Base-by-base conservation (phyloP, 2,797 vertebrate species). In the Ctenopoma multispine region DNA sequence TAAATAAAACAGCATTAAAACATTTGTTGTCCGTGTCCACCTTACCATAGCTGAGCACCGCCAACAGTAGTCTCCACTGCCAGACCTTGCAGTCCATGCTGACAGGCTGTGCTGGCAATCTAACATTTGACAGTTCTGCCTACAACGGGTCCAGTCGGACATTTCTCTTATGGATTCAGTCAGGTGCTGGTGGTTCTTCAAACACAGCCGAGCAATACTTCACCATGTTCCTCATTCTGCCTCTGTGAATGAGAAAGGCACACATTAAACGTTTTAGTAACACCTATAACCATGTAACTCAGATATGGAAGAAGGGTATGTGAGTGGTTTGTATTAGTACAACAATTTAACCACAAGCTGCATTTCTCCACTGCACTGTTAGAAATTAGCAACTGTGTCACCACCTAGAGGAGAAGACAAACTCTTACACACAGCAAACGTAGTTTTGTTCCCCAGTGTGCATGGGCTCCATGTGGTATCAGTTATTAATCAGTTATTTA, bases 381-480 rank as follows among this genome's bases (percentile, higher is more conserved):
- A 31, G 61, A 72, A 63, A 53, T 50, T 1, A 57, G 41, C 23
- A 69, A 73, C 60, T 24, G 55, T 72, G 79, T 73, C 70, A 43
- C 86, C 90, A 86, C 79, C 92, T 91, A 79, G 68, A 59, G 91
- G 85, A 18, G 4, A 54, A 38, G 0, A 29, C 0, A 23, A 41
- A 12, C 3, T 17, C 8, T 1, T 58, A 41, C 65, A 58, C 10
- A 29, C 9, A 48, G 12, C 20, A 5, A 7, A 49, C 27, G 12
- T 18, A 13, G 5, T 9, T 47, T n/a, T 21, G 15, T 14, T 31
- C 43, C 65, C 41, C 0, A 17, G 1, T 0, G 23, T 63, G 13
- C n/a, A 12, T 36, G 27, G 34, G 11, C 8, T 7, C 8, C 27
- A 44, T 29, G 4, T 3, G n/a, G 14, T 34, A 0, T 23, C 9